Percentiles rank a stretch among this genome's conserved stretches.
Evolutionary conservation across 2,113 vertebrate genomes (phyloP).

Genomic region (Microtus montanus): DNA sequence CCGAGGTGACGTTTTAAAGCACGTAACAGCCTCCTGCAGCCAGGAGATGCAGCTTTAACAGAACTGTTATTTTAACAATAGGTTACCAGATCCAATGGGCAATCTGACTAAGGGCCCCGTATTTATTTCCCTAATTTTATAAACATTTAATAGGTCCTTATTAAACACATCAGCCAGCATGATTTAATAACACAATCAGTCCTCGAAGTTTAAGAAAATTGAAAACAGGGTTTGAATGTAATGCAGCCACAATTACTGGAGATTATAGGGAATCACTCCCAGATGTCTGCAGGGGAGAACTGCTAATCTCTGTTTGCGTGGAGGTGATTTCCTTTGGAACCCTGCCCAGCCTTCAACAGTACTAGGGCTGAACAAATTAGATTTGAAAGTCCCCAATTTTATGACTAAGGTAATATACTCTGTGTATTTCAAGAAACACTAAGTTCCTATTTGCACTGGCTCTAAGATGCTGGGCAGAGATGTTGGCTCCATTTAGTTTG

Average conservation of each 20-base stretch:
- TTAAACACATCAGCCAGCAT: slow-evolving; percentile 97
- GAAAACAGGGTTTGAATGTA: slow-evolving; percentile 96
- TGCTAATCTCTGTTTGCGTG: slow-evolving; percentile 95
- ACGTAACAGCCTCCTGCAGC: slow-evolving; percentile 75
- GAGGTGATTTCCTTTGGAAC: slow-evolving; percentile 97
- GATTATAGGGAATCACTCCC: slow-evolving; percentile 98
- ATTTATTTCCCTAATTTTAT: slow-evolving; percentile 94
- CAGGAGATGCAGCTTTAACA: slow-evolving; percentile 81
- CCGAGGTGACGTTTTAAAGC: slow-evolving; percentile 74
- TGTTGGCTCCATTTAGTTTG: slow-evolving; percentile 88
- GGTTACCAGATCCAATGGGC: slow-evolving; percentile 87
- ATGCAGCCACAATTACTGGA: slow-evolving; percentile 98
- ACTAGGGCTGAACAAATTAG: slow-evolving; percentile 90
- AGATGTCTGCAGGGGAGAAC: slow-evolving; percentile 97
- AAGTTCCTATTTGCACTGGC: slow-evolving; percentile 89
- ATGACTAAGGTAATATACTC: slow-evolving; percentile 91
- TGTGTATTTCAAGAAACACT: slow-evolving; percentile 89
- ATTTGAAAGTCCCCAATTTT: slow-evolving; percentile 92
- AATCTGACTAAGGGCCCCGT: slow-evolving; percentile 88
- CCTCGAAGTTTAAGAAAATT: slow-evolving; percentile 96
- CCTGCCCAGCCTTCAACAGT: slow-evolving; percentile 90
- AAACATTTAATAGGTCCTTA: slow-evolving; percentile 94
- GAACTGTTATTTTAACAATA: slow-evolving; percentile 87
- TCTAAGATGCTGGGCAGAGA: slow-evolving; percentile 87
- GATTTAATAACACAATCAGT: slow-evolving; percentile 99